phyloP scores from a whole-genome alignment of 2,888 invertebrate genomes.

The Drosophila borealis region DNA sequence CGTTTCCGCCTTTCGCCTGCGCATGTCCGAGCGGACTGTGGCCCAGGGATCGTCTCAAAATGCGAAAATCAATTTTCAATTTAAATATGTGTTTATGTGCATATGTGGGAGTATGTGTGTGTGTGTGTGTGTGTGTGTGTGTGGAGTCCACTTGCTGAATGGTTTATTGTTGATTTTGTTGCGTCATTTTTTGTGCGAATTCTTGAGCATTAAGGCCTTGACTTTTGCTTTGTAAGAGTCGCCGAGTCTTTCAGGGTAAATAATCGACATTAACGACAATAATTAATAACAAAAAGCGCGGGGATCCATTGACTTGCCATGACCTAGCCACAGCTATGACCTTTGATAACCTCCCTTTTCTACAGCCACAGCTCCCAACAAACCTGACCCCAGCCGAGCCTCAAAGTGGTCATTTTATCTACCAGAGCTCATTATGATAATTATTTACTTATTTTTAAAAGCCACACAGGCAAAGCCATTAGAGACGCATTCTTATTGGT shows the following conservation, averaged over 20 bases:
- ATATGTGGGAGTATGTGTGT: not conserved
- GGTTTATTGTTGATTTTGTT: conserved; percentile 39
- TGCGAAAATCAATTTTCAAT: conserved; percentile 11
- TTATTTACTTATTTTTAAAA: conserved; percentile 41
- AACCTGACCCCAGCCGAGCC: not conserved
- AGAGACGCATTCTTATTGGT: conserved; percentile 1
- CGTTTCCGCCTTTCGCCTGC: conserved; percentile 24
- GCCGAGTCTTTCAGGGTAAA: conserved; percentile 21
- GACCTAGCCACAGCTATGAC: conserved; percentile 25
- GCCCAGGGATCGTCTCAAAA: not conserved
- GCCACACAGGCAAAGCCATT: conserved; percentile 33
- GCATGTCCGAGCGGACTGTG: no score
- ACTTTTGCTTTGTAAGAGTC: conserved; percentile 37
- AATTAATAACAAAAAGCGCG: conserved; percentile 24
- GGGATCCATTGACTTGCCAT: conserved; percentile 28
- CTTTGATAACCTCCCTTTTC: conserved; percentile 12
- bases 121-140: not conserved
- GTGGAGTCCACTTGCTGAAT: conserved; percentile 14
- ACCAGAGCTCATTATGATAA: conserved; percentile 32
- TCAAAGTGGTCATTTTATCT: conserved; percentile 29
- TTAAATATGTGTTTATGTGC: not conserved
- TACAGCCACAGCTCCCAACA: not conserved
- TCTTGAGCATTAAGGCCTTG: conserved; percentile 43
- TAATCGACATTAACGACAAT: conserved; percentile 23
- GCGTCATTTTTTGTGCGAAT: conserved; percentile 45